Evolutionary conservation across 2,888 invertebrate species (phyloP), one percentile per base, ranked within the genome.

Genomic region (Tipula confusa): DNA sequence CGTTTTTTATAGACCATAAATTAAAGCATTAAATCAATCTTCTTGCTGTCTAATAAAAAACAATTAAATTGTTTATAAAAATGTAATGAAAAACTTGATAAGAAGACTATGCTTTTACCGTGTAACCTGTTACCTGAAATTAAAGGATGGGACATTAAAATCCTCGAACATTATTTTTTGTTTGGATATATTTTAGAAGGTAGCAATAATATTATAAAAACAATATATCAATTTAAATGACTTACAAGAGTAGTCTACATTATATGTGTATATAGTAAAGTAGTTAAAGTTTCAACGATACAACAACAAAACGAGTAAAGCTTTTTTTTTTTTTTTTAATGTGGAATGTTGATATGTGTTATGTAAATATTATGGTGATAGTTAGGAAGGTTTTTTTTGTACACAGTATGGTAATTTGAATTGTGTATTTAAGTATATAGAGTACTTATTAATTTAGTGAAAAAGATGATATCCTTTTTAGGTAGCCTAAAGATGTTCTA

Each of bases 1-100:
- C 9, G 2, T 64, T 7, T 64, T 64, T 64, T 64, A 11, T 64
- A 64, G 64, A 64, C 64, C 64, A 2, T 64, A 64, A 64, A 64
- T 64, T 64, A 64, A 3, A 64, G 64, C 64, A 64, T 64, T 64
- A 64, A 64, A 64, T 64, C 64, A 64, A 64, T 64, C 64, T 64
- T 64, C 64, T n/a, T 64, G 0, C 64, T 64, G 64, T 64, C 64
- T 64, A 64, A 64, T 64, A 64, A 64, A 18, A 64, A 24, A 24
- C 18, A 64, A 64, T 64, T 64, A 64, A 64, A 64, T 24, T 64
- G 64, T 64, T 64, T 0, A 64, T 64, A 64, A 64, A 24, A 43
- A 43, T 43, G 3, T n/a, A n/a, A 3, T 43, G 15, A 43, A 43
- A 43, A 24, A 64, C 9, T 24, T 18, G 64, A 64, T 64, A 64